Conservation (phyloP, 2,113 vertebrate genomes). For the Origma solitaria region DNA sequence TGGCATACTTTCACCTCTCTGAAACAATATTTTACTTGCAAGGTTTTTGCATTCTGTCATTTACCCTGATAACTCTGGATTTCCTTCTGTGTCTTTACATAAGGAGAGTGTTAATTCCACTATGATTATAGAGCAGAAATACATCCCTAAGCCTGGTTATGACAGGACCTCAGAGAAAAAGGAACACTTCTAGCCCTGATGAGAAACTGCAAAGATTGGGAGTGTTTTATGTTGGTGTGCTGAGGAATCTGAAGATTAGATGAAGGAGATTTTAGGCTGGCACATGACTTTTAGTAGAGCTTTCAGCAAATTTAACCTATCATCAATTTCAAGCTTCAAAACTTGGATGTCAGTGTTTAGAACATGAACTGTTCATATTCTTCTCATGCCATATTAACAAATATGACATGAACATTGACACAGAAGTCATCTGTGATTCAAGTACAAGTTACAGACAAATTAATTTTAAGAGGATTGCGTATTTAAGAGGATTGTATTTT, state of each 20-base stretch:
- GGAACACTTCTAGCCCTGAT: not conserved
- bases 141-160: not conserved
- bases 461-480: not conserved
- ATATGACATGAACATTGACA: not conserved
- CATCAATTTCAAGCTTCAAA: not conserved
- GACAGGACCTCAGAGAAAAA: not conserved
- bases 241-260: not conserved
- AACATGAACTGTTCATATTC: not conserved
- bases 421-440: not conserved
- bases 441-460: not conserved
- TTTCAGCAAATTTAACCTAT: not conserved
- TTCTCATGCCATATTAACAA: not conserved
- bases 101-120: not conserved
- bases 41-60: rapidly evolving
- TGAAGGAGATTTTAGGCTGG: not conserved
- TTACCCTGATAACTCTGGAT: not conserved
- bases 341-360: not conserved
- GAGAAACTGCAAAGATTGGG: not conserved
- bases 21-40: not conserved
- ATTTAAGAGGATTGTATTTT: not conserved
- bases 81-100: not conserved
- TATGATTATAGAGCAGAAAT: not conserved
- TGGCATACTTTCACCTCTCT: not conserved
- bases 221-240: not conserved
- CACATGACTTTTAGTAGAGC: not conserved